Percentiles rank a stretch among this genome's conserved stretches.
phyloP scores from a whole-genome alignment of 1,140 invertebrate genomes.

The Eriosoma lanigerum region DNA sequence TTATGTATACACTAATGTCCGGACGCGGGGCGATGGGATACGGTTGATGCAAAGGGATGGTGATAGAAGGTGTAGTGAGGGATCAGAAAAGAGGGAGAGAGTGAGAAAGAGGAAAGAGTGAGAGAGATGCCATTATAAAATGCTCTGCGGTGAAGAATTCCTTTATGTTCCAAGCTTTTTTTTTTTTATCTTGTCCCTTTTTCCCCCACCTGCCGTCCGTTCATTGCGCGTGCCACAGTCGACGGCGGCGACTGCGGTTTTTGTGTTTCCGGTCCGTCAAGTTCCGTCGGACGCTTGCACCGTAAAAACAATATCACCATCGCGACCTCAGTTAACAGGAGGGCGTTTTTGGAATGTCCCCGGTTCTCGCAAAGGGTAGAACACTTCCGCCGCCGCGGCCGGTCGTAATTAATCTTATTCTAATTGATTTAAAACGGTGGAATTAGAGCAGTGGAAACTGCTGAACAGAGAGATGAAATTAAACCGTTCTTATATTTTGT shows the following conservation, averaged over 20 bases:
- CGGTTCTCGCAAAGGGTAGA: not conserved
- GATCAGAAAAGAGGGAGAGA: too few species aligned
- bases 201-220: not conserved
- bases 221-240: too few species aligned
- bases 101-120: too few species aligned
- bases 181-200: conserved; percentile 23
- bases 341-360: not conserved
- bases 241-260: not conserved
- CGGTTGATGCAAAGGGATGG: too few species aligned
- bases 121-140: conserved; percentile 27
- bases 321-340: not conserved
- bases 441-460: not conserved
- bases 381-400: not conserved
- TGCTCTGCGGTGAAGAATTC: not conserved
- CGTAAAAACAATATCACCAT: conserved; percentile 25
- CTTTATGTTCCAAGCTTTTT: conserved; percentile 7
- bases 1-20: not conserved
- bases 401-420: conserved; percentile 25
- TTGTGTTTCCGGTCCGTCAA: conserved; percentile 11
- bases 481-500: not conserved
- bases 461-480: not conserved
- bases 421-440: conserved; percentile 43
- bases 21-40: not conserved
- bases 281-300: not conserved
- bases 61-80: too few species aligned